These are phyloP conservation scores for Blastobasis lacticolella DNA, from an alignment of 2,888 invertebrate species.

Conservation along the genomic window DNA sequence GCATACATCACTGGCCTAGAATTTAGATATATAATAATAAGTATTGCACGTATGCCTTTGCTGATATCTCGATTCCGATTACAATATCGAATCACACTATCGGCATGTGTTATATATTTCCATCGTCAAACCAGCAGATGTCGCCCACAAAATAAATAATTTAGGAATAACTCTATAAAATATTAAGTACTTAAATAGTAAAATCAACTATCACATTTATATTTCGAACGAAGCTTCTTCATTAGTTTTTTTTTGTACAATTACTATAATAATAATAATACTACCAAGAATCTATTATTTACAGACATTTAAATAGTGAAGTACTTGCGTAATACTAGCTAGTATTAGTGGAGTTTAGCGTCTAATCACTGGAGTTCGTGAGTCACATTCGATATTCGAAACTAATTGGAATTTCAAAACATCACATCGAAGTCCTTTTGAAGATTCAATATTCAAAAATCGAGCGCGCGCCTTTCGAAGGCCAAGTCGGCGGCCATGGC, in stretches of 20 bases:
- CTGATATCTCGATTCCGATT: too few species aligned
- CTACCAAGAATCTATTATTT: slow-evolving; percentile 19
- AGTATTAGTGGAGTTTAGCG: slow-evolving; percentile 43
- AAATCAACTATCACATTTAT: slow-evolving; percentile 72
- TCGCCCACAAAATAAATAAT: slow-evolving; percentile 54
- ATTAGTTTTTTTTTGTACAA: slow-evolving; percentile 49
- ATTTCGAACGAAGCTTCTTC: slow-evolving; percentile 63
- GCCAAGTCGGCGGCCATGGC: slow-evolving; percentile 39
- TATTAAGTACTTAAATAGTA: slow-evolving; percentile 69
- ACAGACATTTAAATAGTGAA: slow-evolving; percentile 39
- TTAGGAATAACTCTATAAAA: slow-evolving; percentile 63
- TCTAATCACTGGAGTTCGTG: slow-evolving; percentile 35
- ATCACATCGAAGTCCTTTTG: background rate
- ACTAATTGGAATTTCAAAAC: slow-evolving; percentile 2
- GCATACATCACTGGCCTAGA: slow-evolving; percentile 29
- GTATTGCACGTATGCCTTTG: slow-evolving; percentile 26
- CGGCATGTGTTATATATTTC: too few species aligned
- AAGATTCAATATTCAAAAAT: slow-evolving; percentile 36
- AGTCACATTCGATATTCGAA: slow-evolving; percentile 9
- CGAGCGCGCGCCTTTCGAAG: slow-evolving; percentile 60
- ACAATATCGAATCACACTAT: too few species aligned
- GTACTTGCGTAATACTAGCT: slow-evolving; percentile 20
- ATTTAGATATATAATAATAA: slow-evolving; percentile 13
- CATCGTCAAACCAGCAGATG: too few species aligned
- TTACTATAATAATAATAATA: background rate